Base-by-base conservation (phyloP, 2,888 invertebrate genomes). In the Resseliella maxima region DNA sequence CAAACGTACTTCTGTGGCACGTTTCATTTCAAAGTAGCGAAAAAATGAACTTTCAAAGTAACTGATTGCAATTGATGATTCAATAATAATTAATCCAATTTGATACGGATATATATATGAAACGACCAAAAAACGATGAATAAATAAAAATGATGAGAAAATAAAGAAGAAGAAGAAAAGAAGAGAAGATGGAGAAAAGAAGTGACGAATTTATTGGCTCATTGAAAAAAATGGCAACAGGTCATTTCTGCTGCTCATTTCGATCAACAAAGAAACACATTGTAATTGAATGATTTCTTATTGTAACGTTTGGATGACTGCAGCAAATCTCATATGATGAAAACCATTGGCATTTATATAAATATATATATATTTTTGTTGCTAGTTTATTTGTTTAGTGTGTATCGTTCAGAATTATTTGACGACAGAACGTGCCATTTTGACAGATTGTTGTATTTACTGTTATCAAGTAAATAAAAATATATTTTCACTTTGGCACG, bases 61-160 rank as follows among this genome's bases (percentile, higher is more conserved):
- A 31, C 3, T 72, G 72, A 72, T 72, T 72, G 72, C 72, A 15
- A 72, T 72, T 72, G 72, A 72, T 72, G 72, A 31, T 72, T 72
- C 72, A 72, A 72, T 72, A 27, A 31, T 72, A 27, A 72, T 72
- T 72, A 72, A 72, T 72, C 31, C 72, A 72, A 72, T 72, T 72
- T 72, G 31, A 72, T 72, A 18, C 15, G 31, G 15, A 72, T 31
- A 31, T 12, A 72, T 41, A 72, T 0, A n/a, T 1, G 72, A 15
- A 24, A 31, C 15, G 10, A 12, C 12, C 46, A 50, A 50, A 18
- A 15, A 18, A 50, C 8, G 18, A 50, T 18, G 18, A 50, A 50
- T 50, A 15, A 15, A 50, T 50, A 41, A 12, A 41, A 41, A 41
- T 8, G 41, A 41, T 8, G 41, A 5, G 41, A 41, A 12, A 41